A percentile compares a stretch with the other conserved stretches of the same genome.
Evolutionary conservation across 2,113 vertebrate species (phyloP).

Genomic region (Onychostruthus taczanowskii): DNA sequence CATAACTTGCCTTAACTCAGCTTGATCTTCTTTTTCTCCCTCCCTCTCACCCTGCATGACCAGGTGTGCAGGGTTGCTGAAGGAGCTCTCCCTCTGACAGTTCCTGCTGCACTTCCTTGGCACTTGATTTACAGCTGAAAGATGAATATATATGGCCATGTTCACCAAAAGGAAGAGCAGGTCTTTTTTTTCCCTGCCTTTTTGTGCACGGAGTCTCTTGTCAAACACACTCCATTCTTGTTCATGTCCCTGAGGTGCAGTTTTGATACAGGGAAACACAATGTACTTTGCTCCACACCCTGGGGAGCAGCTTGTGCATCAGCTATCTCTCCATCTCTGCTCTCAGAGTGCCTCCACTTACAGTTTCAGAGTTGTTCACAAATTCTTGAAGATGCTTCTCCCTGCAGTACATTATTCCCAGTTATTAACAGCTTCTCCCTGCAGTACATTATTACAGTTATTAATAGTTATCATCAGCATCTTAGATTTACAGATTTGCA

Average conservation of each 20-base stretch:
- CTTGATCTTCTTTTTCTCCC: not conserved
- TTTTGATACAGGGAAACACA: not conserved
- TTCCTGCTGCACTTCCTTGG: not conserved
- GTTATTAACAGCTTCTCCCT: conserved; percentile 3
- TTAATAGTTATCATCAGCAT: not conserved
- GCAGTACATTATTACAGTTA: not conserved
- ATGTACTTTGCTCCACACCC: not conserved
- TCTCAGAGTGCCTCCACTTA: not conserved
- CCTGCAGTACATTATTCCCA: not conserved
- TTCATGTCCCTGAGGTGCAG: not conserved
- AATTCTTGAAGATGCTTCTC: not conserved
- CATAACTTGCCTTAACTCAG: not conserved
- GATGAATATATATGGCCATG: not conserved
- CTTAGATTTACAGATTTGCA: not conserved
- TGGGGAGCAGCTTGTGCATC: not conserved
- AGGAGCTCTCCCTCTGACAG: not conserved
- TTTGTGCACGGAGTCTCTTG: not conserved
- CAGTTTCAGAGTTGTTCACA: not conserved
- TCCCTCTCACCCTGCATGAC: not conserved
- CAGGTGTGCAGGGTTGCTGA: not conserved
- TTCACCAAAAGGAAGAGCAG: not conserved
- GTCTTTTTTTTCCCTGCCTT: not conserved
- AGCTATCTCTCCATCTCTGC: conserved; percentile 11
- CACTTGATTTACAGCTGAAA: not conserved
- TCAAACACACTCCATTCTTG: not conserved